Percentiles rank a stretch among this genome's conserved stretches.
These are phyloP conservation scores for Pangasianodon hypophthalmus DNA, from an alignment of 2,113 vertebrate genomes.

Conservation along the genomic window DNA sequence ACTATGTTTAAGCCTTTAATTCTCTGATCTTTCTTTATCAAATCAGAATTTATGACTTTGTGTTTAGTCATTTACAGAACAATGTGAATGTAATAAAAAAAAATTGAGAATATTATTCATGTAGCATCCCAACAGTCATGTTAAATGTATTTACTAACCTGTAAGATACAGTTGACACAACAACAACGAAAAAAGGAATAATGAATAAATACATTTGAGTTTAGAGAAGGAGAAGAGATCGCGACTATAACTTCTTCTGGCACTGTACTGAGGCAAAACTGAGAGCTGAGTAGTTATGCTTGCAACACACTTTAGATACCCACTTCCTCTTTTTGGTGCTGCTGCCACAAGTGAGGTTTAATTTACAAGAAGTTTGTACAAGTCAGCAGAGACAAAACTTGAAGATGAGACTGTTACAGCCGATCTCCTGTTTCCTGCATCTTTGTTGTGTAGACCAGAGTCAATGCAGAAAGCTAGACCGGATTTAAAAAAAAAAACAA, in stretches of 20 bases:
- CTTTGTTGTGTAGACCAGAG: slow-evolving; percentile 64
- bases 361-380: slow-evolving; percentile 75
- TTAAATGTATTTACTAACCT: neutral
- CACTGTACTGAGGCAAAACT: slow-evolving; percentile 20
- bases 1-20: neutral
- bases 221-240: neutral
- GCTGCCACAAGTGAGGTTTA: slow-evolving; percentile 67
- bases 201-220: neutral
- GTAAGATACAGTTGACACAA: neutral
- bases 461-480: slow-evolving; percentile 13
- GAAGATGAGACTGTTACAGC: slow-evolving; percentile 71
- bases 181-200: neutral
- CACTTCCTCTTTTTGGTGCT: slow-evolving; percentile 69
- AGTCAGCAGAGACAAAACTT: slow-evolving; percentile 66
- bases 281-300: slow-evolving; percentile 48
- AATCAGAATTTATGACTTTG: neutral
- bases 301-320: slow-evolving; percentile 67
- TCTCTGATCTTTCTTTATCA: neutral
- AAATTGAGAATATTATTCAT: neutral
- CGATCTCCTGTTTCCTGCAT: slow-evolving; percentile 75
- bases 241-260: neutral
- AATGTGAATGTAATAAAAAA: neutral
- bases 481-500: neutral
- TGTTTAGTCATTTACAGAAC: neutral
- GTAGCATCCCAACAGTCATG: neutral